Evolutionary conservation across 2,113 vertebrate genomes (phyloP).

Genomic region (Aphelocoma coerulescens): DNA sequence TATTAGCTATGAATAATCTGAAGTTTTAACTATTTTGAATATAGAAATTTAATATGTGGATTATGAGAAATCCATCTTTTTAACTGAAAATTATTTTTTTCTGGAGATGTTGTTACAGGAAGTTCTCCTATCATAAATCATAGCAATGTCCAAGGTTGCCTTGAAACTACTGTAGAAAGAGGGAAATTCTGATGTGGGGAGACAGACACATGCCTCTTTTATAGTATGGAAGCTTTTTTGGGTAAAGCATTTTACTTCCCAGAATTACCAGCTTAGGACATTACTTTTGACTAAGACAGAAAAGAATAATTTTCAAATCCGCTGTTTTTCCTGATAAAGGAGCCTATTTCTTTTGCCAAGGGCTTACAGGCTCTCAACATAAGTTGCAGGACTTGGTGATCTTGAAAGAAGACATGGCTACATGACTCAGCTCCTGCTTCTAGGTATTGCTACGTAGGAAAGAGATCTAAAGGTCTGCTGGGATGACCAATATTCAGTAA

Average conservation of each 20-base stretch:
- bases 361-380: not conserved
- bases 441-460: not conserved
- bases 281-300: not conserved
- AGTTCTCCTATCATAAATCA: not conserved
- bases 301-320: not conserved
- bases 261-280: not conserved
- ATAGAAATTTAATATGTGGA: not conserved
- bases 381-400: not conserved
- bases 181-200: not conserved
- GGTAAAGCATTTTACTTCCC: not conserved
- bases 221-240: not conserved
- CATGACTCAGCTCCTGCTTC: not conserved
- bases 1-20: not conserved
- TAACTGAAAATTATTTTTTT: not conserved
- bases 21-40: not conserved
- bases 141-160: not conserved
- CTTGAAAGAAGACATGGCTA: not conserved
- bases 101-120: not conserved
- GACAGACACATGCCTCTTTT: not conserved
- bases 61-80: not conserved
- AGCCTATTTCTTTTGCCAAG: not conserved
- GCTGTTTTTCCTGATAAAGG: not conserved
- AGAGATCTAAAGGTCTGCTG: not conserved
- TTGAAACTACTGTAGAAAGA: not conserved
- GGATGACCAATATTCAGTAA: not conserved